These are phyloP conservation scores for Pygoscelis antarcticus DNA, from an alignment of 2,113 vertebrate genomes.

Conservation along the genomic window DNA sequence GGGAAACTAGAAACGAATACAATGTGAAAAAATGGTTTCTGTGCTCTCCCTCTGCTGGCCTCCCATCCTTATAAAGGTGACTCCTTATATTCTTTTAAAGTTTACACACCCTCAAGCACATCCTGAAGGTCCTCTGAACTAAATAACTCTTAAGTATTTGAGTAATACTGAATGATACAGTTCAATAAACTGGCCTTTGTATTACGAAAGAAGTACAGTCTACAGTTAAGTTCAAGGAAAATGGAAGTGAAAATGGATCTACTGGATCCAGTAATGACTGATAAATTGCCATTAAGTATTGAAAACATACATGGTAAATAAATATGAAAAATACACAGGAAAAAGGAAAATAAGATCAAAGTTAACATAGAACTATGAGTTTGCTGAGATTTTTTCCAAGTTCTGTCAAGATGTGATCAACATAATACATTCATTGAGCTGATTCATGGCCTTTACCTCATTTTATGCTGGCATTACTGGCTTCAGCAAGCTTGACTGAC, in stretches of 20 bases:
- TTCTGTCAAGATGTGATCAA: slow-evolving; percentile 7
- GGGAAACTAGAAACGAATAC: neutral
- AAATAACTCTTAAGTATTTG: neutral
- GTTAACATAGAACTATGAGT: neutral
- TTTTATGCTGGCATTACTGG: slow-evolving; percentile 45
- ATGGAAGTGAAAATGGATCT: neutral
- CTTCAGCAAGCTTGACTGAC: neutral
- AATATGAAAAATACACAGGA: neutral
- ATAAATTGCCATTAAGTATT: neutral
- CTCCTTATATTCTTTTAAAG: neutral
- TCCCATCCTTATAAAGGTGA: neutral
- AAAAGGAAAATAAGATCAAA: neutral
- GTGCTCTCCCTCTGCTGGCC: neutral
- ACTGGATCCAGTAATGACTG: neutral
- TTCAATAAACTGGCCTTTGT: neutral
- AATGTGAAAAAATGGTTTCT: neutral
- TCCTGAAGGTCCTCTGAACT: neutral
- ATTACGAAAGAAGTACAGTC: neutral
- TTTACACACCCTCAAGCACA: too few relatives aligned
- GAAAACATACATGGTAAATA: neutral
- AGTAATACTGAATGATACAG: neutral
- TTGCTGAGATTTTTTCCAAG: neutral
- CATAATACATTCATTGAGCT: neutral
- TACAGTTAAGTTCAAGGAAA: neutral
- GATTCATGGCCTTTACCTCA: slow-evolving; percentile 25